Evolutionary conservation across 2,888 invertebrate species (phyloP).

Genomic region (Pandemis cinnamomeana): DNA sequence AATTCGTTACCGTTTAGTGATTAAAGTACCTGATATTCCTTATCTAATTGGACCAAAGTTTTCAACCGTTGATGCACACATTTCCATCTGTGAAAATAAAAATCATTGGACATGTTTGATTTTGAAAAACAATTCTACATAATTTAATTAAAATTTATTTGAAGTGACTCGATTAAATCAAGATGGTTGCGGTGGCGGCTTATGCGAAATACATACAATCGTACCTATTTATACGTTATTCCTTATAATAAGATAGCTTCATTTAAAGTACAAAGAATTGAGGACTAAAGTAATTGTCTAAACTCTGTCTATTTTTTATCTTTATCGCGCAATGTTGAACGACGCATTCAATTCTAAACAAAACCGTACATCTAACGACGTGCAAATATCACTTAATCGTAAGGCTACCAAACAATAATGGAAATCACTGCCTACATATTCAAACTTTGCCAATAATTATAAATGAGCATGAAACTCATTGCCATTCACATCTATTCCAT

Average conservation of each 20-base stretch:
- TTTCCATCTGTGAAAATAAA: slow-evolving; percentile 68
- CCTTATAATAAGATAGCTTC: too few relatives aligned
- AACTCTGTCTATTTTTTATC: too few relatives aligned
- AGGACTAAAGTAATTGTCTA: too few relatives aligned
- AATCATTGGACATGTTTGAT: slow-evolving; percentile 67
- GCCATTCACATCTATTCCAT: neutral
- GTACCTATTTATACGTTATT: too few relatives aligned
- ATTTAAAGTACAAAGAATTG: too few relatives aligned
- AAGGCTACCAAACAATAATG: neutral
- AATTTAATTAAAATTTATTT: slow-evolving; percentile 39
- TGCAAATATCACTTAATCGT: neutral
- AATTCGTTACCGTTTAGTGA: neutral
- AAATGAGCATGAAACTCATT: neutral
- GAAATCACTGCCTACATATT: neutral
- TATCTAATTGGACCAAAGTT: slow-evolving; percentile 54
- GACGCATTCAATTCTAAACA: neutral
- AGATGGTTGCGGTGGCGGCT: slow-evolving; percentile 13
- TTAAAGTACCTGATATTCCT: slow-evolving; percentile 62
- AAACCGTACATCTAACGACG: neutral
- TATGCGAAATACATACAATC: too few relatives aligned
- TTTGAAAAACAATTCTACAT: slow-evolving; percentile 51
- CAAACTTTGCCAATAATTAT: neutral
- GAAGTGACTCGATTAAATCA: neutral
- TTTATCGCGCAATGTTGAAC: neutral
- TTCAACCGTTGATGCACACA: slow-evolving; percentile 53